Percentiles rank a stretch among this genome's conserved stretches.
These are phyloP conservation scores for Setophaga kirtlandii DNA, from an alignment of 2,113 vertebrate genomes.

Conservation along the genomic window DNA sequence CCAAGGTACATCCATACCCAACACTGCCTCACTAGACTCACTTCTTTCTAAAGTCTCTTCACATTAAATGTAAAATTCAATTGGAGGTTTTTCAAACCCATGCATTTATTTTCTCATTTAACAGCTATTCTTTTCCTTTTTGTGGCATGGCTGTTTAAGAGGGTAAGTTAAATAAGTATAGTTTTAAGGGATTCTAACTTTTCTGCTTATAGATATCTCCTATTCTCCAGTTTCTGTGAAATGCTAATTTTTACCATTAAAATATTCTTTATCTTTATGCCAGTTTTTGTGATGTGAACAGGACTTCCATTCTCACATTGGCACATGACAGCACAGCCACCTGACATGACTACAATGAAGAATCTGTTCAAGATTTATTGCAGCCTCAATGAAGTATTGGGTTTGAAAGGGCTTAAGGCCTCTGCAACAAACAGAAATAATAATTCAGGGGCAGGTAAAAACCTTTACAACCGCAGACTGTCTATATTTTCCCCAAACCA, in stretches of 20 bases:
- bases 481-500: background rate
- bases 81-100: background rate
- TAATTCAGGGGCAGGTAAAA: background rate
- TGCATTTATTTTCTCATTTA: background rate
- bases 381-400: background rate
- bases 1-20: background rate
- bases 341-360: background rate
- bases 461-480: background rate
- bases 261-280: background rate
- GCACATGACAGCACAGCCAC: background rate
- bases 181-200: background rate
- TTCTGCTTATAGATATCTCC: background rate
- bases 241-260: background rate
- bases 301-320: background rate
- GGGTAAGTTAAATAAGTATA: background rate
- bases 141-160: background rate
- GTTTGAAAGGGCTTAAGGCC: background rate
- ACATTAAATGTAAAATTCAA: background rate
- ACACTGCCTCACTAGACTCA: background rate
- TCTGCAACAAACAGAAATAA: background rate
- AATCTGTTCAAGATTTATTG: background rate
- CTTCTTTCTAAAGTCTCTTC: background rate
- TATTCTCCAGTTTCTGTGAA: background rate
- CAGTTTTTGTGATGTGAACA: background rate
- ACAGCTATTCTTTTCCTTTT: background rate